These are phyloP conservation scores for Onychorhynchus coronatus DNA, from an alignment of 2,113 vertebrate species.

Conservation along the genomic window DNA sequence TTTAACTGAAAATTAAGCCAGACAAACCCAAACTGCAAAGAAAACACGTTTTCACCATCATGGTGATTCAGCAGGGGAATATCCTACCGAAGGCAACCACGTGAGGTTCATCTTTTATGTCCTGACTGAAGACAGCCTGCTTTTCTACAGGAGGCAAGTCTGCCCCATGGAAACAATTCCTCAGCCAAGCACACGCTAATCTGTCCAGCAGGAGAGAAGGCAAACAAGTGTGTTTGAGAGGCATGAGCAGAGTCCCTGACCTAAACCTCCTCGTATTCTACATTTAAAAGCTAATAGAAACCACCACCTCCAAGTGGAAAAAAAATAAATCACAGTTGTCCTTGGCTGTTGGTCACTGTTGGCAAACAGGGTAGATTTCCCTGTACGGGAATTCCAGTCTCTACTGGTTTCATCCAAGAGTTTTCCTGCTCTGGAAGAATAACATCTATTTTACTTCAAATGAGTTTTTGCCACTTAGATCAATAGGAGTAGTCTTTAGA, in stretches of 20 bases:
- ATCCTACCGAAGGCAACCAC: background rate
- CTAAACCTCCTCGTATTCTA: background rate
- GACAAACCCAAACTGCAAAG: background rate
- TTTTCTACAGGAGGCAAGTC: background rate
- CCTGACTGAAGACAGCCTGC: background rate
- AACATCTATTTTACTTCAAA: background rate
- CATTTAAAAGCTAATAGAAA: background rate
- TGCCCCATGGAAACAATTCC: background rate
- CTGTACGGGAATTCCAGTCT: background rate
- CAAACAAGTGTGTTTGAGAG: background rate
- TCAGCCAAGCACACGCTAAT: background rate
- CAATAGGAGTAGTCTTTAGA: background rate
- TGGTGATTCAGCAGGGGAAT: background rate
- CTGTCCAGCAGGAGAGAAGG: background rate
- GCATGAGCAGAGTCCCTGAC: background rate
- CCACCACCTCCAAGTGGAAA: background rate
- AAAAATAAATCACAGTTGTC: background rate
- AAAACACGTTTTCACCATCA: background rate
- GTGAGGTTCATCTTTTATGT: background rate
- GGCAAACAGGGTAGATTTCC: background rate
- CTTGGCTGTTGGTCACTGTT: background rate
- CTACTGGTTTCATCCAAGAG: background rate
- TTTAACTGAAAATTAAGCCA: background rate
- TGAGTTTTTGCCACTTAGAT: background rate
- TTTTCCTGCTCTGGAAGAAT: background rate